phyloP scores from a whole-genome alignment of 2,113 vertebrate genomes.

The Cervus canadensis region DNA sequence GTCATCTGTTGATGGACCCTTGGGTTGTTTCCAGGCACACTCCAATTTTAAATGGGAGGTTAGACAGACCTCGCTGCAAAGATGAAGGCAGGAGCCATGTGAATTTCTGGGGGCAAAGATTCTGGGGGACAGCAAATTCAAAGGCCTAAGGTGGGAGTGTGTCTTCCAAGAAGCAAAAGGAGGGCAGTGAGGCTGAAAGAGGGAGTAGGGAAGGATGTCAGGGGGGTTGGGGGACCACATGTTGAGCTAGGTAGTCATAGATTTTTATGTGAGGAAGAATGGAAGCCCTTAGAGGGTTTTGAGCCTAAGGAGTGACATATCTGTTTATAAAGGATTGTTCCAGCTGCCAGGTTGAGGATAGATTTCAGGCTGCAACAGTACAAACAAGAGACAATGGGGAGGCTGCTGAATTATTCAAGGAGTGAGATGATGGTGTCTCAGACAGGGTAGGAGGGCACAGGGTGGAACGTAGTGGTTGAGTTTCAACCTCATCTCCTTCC shows the following conservation, averaged over 20 bases:
- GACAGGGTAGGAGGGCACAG: background rate
- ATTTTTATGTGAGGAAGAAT: background rate
- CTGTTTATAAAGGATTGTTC: background rate
- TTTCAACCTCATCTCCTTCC: background rate
- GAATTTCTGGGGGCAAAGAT: background rate
- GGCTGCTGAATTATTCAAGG: background rate
- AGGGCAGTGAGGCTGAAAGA: background rate
- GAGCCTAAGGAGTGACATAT: background rate
- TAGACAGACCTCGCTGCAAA: background rate
- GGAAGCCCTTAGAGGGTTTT: background rate
- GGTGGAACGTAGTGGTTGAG: background rate
- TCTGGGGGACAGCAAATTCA: background rate
- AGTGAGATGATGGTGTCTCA: background rate
- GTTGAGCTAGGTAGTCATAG: background rate
- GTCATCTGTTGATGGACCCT: background rate
- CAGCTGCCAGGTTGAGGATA: background rate
- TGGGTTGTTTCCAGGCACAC: background rate
- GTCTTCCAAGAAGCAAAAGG: background rate
- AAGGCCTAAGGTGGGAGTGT: background rate
- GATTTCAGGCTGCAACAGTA: background rate
- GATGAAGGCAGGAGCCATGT: background rate
- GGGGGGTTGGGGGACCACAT: accelerated
- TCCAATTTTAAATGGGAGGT: background rate
- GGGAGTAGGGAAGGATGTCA: background rate
- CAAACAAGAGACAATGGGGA: background rate